Evolutionary conservation across 2,888 invertebrate genomes (phyloP), one percentile per base, ranked within the genome.

Genomic region (Dione vanillae): DNA sequence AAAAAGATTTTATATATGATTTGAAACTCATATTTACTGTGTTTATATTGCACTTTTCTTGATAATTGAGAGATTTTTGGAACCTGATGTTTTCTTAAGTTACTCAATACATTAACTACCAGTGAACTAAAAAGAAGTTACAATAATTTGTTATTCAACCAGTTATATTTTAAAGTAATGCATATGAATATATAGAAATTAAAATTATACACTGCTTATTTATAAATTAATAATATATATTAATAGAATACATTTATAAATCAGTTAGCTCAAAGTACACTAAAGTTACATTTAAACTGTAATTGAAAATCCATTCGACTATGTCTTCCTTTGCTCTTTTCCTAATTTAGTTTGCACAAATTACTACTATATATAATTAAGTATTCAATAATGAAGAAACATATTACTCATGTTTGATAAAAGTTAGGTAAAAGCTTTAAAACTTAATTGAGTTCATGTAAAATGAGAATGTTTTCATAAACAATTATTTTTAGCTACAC

Each of bases 1-100:
- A 80, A 84, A 84, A 80, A 80, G 84, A 81, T 83, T 83, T 82
- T 80, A 77, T 84, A 82, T 83, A 79, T 79, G 83, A 85, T 87
- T 85, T 83, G 83, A 71, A 37, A 43, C 19, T 49, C 20, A 54
- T 35, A 64, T 56, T 45, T 61, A 35, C 11, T 45, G 45, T 27
- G n/a, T 43, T 45, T 45, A 45, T 61, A 45, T 61, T 61, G 61
- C 61, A 56, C 37, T 56, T 37, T 27, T 35, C 35, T 54, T 49
- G 49, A 19, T 40, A 56, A 11, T 49, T n/a, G 40, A 40, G 10
- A 56, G 16, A 56, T 35, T 16, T 19, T 56, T n/a, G 11, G 10
- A 16, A 54, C 37, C 56, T 37, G 56, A 61, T n/a, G 27, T 27
- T 45, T 43, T 27, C 27, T 20, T 43, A 43, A 12, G n/a, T 20